A percentile compares a stretch with the other conserved stretches of the same genome.
Evolutionary conservation across 2,797 vertebrate genomes (phyloP).

Genomic region (Cynopterus sphinx): DNA sequence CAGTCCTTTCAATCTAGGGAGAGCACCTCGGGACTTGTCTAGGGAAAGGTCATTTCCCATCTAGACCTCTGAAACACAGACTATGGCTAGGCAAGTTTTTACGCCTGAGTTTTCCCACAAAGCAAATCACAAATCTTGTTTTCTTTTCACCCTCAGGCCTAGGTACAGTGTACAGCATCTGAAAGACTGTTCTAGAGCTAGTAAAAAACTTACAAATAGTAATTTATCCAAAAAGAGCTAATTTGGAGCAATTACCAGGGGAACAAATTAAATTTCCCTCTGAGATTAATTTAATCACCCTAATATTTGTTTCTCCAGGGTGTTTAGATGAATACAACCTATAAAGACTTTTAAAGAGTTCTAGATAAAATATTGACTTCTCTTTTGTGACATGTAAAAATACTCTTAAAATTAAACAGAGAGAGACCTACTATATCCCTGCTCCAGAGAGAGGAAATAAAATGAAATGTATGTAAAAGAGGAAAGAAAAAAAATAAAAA

Average conservation of each 20-base stretch:
- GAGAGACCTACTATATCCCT: neutral
- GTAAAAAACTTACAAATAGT: constrained; percentile 3
- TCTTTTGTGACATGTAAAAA: constrained; percentile 11
- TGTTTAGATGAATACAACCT: constrained; percentile 28
- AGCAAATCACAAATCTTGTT: neutral
- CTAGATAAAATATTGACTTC: constrained; percentile 48
- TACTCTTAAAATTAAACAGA: neutral
- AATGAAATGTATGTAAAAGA: neutral
- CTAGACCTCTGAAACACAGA: neutral
- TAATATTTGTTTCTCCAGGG: neutral
- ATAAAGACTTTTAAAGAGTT: constrained; percentile 24
- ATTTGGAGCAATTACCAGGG: constrained; percentile 53
- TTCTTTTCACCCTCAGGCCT: neutral
- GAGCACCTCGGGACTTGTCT: neutral
- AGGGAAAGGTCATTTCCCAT: neutral
- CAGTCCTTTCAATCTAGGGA: neutral
- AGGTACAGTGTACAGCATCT: neutral
- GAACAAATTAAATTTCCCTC: constrained; percentile 51
- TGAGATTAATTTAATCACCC: constrained; percentile 60
- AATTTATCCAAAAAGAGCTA: constrained; percentile 55
- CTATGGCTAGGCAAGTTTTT: neutral
- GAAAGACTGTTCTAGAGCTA: constrained; percentile 33
- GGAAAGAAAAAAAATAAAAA: neutral
- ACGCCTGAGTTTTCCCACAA: neutral
- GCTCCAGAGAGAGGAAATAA: neutral